Evolutionary conservation across 2,113 vertebrate species (phyloP).

Genomic region (Alectura lathami): DNA sequence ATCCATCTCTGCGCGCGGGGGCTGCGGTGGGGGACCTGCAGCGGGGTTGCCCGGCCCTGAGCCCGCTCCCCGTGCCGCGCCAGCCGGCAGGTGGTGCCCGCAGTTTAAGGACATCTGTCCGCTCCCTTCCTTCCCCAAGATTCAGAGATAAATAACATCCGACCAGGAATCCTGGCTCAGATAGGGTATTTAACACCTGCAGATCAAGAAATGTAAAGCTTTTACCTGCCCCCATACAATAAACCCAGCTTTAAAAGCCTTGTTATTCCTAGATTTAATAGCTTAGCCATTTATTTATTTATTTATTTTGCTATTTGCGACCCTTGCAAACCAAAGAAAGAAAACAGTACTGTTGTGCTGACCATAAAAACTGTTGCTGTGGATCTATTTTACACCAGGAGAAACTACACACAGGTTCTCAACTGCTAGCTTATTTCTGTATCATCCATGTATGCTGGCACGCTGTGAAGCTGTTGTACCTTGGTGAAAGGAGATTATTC

Average conservation of each 20-base stretch:
- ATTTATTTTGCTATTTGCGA: conserved; percentile 68
- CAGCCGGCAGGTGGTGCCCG: conserved; percentile 77
- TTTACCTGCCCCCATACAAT: conserved; percentile 67
- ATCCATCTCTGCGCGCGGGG: background rate
- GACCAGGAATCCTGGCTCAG: conserved; percentile 49
- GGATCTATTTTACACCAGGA: conserved; percentile 42
- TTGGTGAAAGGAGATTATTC: conserved; percentile 43
- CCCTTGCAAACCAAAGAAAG: conserved; percentile 66
- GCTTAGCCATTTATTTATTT: conserved; percentile 35
- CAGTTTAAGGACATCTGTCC: conserved; percentile 71
- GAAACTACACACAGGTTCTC: conserved; percentile 17
- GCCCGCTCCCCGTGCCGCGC: background rate
- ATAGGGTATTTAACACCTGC: conserved; percentile 64
- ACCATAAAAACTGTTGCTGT: conserved; percentile 54
- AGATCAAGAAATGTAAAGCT: conserved; percentile 63
- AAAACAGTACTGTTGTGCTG: conserved; percentile 65
- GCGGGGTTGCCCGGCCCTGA: background rate
- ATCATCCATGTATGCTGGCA: background rate
- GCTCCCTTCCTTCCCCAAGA: background rate
- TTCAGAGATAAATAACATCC: conserved; percentile 39
- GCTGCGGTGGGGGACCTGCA: background rate
- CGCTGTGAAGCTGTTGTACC: background rate
- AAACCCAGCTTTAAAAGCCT: conserved; percentile 71
- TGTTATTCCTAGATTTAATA: conserved; percentile 73
- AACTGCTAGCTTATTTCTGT: background rate